A percentile compares a stretch with the other conserved stretches of the same genome.
These are phyloP conservation scores for Heteropelma amictum DNA, from an alignment of 2,888 invertebrate genomes.

Conservation along the genomic window DNA sequence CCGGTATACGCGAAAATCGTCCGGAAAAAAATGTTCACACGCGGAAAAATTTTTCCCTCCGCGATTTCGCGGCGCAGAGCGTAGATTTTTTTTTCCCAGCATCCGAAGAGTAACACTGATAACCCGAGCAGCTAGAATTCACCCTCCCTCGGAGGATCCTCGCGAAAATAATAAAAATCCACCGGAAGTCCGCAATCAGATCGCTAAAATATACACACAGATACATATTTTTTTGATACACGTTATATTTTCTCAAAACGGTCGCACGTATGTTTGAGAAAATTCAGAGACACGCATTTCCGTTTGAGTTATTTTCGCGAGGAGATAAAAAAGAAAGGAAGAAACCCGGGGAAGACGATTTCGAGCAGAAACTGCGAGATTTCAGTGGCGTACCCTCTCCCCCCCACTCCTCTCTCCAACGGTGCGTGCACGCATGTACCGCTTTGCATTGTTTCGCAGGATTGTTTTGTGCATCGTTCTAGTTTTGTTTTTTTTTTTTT, in stretches of 20 bases:
- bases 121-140: too few species aligned
- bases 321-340: slow-evolving; percentile 3
- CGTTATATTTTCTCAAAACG: neutral
- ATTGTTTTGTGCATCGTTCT: slow-evolving; percentile 55
- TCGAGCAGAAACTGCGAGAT: slow-evolving; percentile 26
- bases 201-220: too few species aligned
- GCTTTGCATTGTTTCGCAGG: slow-evolving; percentile 59
- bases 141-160: too few species aligned
- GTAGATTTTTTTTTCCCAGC: too few species aligned
- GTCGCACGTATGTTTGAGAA: neutral
- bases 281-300: neutral
- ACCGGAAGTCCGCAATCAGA: too few species aligned
- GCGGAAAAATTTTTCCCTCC: too few species aligned
- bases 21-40: too few species aligned
- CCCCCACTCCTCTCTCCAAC: neutral
- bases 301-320: neutral
- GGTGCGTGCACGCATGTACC: slow-evolving; percentile 38
- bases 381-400: neutral
- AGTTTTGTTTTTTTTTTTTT: too few species aligned
- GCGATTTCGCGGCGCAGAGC: too few species aligned
- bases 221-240: slow-evolving; percentile 57
- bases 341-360: slow-evolving; percentile 21
- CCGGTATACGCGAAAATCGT: too few species aligned
- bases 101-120: too few species aligned
- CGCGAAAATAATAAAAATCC: too few species aligned